Evolutionary conservation across 2,113 vertebrate species (phyloP).

Genomic region (Tachuris rubrigastra): DNA sequence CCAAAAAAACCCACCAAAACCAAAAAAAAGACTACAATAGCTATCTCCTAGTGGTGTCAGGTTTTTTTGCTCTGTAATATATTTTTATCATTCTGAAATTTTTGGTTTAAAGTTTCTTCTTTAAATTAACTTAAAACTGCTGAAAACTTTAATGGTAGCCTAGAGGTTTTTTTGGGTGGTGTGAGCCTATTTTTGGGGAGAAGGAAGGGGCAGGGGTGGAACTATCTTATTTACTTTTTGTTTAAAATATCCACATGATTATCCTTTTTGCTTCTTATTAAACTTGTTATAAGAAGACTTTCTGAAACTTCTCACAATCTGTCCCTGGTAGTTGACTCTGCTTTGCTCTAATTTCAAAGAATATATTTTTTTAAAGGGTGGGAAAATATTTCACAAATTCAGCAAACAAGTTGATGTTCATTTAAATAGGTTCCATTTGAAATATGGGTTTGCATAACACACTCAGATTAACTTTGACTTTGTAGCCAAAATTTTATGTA

Average conservation of each 20-base stretch:
- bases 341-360: neutral
- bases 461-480: neutral
- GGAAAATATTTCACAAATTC: neutral
- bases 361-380: neutral
- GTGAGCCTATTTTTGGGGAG: fast-evolving
- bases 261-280: neutral
- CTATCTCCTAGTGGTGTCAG: fast-evolving
- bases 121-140: neutral
- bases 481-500: neutral
- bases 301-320: neutral
- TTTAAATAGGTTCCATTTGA: neutral
- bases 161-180: fast-evolving
- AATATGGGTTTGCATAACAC: neutral
- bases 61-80: neutral
- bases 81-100: neutral
- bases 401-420: neutral
- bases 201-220: neutral
- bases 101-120: too few relatives aligned
- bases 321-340: neutral
- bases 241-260: neutral
- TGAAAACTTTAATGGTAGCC: neutral
- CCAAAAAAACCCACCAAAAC: too few relatives aligned
- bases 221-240: neutral
- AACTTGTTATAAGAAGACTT: neutral
- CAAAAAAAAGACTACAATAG: neutral